Evolutionary conservation across 2,888 invertebrate species (phyloP).

Genomic region (Dolomedes plantarius): DNA sequence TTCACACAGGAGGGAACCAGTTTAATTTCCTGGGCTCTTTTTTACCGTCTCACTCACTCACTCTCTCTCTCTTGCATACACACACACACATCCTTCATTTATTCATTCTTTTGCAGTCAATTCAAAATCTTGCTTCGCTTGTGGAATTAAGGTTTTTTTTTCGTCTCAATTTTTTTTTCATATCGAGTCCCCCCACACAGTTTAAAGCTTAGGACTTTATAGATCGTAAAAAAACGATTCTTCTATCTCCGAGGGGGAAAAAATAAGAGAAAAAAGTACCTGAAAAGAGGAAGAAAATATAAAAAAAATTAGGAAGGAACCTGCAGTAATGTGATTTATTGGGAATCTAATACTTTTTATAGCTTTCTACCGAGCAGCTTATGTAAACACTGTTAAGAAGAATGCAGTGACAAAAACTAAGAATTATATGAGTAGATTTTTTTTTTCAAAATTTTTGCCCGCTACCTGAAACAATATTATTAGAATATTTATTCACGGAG

Average conservation of each 20-base stretch:
- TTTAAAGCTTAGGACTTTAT: slow-evolving; percentile 63
- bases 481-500: slow-evolving; percentile 39
- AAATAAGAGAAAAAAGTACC: slow-evolving; percentile 21
- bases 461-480: slow-evolving; percentile 56
- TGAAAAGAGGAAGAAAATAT: slow-evolving; percentile 19
- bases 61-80: slow-evolving; percentile 26
- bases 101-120: slow-evolving; percentile 54
- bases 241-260: slow-evolving; percentile 6
- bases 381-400: slow-evolving; percentile 70
- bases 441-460: slow-evolving; percentile 3
- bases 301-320: slow-evolving; percentile 20
- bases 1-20: slow-evolving; percentile 52
- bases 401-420: slow-evolving; percentile 63
- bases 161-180: background rate
- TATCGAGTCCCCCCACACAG: slow-evolving; percentile 25
- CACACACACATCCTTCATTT: background rate
- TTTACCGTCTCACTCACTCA: slow-evolving; percentile 22
- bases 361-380: slow-evolving; percentile 59
- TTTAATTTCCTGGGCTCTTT: slow-evolving; percentile 50
- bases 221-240: slow-evolving; percentile 57
- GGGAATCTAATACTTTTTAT: slow-evolving; percentile 70
- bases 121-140: slow-evolving; percentile 55
- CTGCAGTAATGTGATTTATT: slow-evolving; percentile 69
- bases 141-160: slow-evolving; percentile 53
- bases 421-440: slow-evolving; percentile 53